Evolutionary conservation across 2,113 vertebrate species (phyloP).

Genomic region (Bostrychus sinensis): DNA sequence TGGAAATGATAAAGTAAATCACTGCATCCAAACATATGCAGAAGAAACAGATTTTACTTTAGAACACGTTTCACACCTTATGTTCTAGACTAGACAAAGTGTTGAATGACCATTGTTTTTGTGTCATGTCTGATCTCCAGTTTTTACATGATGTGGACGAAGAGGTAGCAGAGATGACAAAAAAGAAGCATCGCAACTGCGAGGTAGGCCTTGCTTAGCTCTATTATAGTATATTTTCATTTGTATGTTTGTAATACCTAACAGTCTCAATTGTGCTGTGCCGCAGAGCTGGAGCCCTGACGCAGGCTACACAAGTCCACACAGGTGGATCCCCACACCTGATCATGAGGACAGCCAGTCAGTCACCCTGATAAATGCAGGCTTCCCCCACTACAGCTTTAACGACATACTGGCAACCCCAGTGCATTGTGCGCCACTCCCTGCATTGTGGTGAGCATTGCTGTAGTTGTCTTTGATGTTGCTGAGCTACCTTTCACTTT

Average conservation of each 20-base stretch:
- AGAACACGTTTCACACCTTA: background rate
- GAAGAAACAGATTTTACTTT: too few relatives aligned
- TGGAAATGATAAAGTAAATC: too few relatives aligned
- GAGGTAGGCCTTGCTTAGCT: conserved; percentile 74
- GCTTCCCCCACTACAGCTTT: conserved; percentile 70
- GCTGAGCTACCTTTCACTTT: background rate
- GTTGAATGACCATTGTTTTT: background rate
- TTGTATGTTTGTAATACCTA: too few relatives aligned
- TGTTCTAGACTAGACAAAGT: background rate
- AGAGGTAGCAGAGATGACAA: conserved; percentile 81
- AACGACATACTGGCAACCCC: conserved; percentile 74
- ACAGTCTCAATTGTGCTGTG: background rate
- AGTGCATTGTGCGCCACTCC: conserved; percentile 85
- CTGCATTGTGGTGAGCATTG: conserved; percentile 84
- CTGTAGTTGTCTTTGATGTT: background rate
- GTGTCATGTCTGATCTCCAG: conserved; percentile 66
- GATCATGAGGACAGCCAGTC: conserved; percentile 81
- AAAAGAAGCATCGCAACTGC: conserved; percentile 79
- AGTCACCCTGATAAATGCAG: conserved; percentile 37
- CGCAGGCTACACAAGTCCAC: conserved; percentile 73
- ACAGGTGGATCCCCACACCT: conserved; percentile 84
- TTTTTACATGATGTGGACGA: conserved; percentile 91
- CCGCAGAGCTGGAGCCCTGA: conserved; percentile 73
- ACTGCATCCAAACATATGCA: too few relatives aligned
- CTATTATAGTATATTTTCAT: background rate